Percentiles rank a stretch among this genome's conserved stretches.
Conservation (phyloP, 2,113 vertebrate genomes). For the Rhagologus leucostigma region DNA sequence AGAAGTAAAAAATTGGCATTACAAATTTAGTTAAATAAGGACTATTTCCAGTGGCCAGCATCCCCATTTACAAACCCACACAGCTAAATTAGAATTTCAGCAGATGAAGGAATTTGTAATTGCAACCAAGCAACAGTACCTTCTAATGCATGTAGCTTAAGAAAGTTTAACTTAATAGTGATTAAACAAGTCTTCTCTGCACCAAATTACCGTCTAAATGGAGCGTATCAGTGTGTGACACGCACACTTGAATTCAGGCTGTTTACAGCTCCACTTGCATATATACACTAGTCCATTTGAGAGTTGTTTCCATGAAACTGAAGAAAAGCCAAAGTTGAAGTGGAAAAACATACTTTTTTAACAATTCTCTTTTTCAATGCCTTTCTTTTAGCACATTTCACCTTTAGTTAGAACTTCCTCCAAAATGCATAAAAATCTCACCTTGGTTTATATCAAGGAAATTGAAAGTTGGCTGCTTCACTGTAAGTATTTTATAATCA, state of each 20-base stretch:
- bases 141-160: constrained; percentile 8
- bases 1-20: background rate
- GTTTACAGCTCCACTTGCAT: background rate
- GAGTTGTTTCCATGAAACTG: background rate
- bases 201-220: background rate
- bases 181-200: background rate
- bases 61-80: background rate
- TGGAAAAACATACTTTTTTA: background rate
- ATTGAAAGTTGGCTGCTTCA: constrained; percentile 20
- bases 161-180: background rate
- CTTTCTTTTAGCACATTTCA: background rate
- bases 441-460: constrained; percentile 21
- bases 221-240: background rate
- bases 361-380: background rate
- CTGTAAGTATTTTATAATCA: background rate
- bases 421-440: background rate
- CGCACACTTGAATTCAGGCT: background rate
- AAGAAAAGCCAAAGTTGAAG: background rate
- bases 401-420: background rate
- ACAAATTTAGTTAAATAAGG: background rate
- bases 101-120: background rate
- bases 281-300: background rate
- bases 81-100: background rate
- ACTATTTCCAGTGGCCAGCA: background rate
- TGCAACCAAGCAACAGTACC: background rate